Evolutionary conservation across 1,140 invertebrate genomes (phyloP), one percentile per base, ranked within the genome.

Genomic region (Penaeus vannamei): DNA sequence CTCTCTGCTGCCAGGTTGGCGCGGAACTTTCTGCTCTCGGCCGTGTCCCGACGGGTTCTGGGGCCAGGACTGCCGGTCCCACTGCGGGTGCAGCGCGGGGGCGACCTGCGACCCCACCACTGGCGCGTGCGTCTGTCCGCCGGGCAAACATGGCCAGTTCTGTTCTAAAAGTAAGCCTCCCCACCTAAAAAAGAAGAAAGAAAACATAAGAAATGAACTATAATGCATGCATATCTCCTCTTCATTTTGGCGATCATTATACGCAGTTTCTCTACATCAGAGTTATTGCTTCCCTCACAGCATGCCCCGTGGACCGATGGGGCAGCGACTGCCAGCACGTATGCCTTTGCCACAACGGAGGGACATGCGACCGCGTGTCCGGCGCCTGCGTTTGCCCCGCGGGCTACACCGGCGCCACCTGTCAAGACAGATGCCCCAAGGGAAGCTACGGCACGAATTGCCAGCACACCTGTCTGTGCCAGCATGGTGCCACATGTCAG

Each of bases 401-500:
- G 46, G 98, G 97, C 8, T 97, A 97, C 96, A 95, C 94, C 17
- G 97, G 98, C 1, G 92, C 94, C 53, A 95, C 94, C 66, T 99
- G 98, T 93, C 95, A 95, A 87, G 94, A 94, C 91, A 95, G 96
- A 61, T 99, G 98, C 93, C 94, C 95, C 53, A 91, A 94, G 22
- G 96, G 96, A 26, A 94, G 94, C 84, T 97, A 96, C 93, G 98
- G 98, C 23, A 95, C 95, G 77, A 96, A 96, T 91, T 99, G 98
- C 93, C 95, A 94, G 60, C 95, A 97, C 92, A 94, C 95, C 53
- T 99, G 98, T 92, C 96, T 96, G 90, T 99, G 98, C 93, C 94
- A 95, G 61, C 95, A 97, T 92, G 92, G 93, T 61, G 91, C 90
- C 3, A 94, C 93, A 1, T 90, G 89, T 83, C 87, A 80, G 62